Conservation (phyloP, 37 sponge, comb jelly and placozoan genomes). For the Mnemiopsis leidyi region DNA sequence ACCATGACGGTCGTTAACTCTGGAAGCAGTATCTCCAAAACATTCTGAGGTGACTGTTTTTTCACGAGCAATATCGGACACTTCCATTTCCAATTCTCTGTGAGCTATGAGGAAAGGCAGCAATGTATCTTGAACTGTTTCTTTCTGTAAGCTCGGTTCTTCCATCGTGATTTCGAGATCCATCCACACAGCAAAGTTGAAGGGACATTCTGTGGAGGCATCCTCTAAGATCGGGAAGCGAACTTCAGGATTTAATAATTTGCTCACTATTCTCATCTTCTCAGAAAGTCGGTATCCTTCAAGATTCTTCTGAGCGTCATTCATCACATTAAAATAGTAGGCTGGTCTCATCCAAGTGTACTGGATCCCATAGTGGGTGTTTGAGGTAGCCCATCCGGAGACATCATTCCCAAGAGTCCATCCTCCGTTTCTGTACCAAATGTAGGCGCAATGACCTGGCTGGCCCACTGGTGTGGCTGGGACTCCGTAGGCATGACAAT, state of each 20-base stretch:
- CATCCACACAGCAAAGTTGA: neutral
- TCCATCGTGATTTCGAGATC: neutral
- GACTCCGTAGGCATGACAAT: neutral
- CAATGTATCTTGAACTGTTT: neutral
- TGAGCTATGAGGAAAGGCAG: neutral
- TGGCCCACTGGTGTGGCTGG: neutral
- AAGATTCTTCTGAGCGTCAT: neutral
- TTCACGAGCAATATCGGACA: neutral
- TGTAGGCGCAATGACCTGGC: neutral
- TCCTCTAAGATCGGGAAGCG: neutral
- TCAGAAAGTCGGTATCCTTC: neutral
- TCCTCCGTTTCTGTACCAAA: neutral
- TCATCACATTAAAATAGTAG: neutral
- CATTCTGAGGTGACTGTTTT: neutral
- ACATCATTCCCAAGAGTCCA: neutral
- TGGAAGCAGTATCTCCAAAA: neutral
- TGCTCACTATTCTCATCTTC: neutral
- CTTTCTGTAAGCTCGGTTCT: neutral
- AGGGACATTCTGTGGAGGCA: neutral
- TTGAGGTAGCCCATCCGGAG: neutral
- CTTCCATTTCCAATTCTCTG: neutral
- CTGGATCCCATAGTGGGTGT: neutral
- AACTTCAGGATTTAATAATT: neutral
- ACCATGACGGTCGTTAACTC: neutral
- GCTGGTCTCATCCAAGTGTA: neutral